These are phyloP conservation scores for Umimayanthus chanpuru DNA, from an alignment of 92 coral and sea anemone genomes.

Conservation along the genomic window DNA sequence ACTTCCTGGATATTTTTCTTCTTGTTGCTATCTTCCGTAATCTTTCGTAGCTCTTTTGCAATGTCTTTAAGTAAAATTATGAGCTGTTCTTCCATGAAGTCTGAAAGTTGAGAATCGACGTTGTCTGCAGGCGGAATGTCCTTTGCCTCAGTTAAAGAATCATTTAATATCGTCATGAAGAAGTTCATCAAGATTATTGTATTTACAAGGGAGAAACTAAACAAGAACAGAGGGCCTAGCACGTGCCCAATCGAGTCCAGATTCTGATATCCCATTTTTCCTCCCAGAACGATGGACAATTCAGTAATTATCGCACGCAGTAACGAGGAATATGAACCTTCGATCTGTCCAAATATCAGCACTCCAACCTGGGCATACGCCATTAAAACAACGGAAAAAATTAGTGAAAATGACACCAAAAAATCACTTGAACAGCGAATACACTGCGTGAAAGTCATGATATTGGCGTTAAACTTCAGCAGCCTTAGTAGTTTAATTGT, in stretches of 20 bases:
- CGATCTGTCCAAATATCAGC: slow-evolving; percentile 29
- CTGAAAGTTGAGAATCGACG: slow-evolving; percentile 37
- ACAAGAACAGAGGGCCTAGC: slow-evolving; percentile 17
- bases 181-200: slow-evolving; percentile 34
- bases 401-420: slow-evolving; percentile 10
- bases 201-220: slow-evolving; percentile 22
- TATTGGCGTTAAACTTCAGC: slow-evolving; percentile 23
- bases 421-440: not conserved
- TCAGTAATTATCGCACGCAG: slow-evolving; percentile 21
- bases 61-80: slow-evolving; percentile 9
- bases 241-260: slow-evolving; percentile 28
- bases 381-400: slow-evolving; percentile 23
- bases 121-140: not conserved
- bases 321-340: not conserved
- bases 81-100: slow-evolving; percentile 22
- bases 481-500: slow-evolving; percentile 23
- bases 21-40: not conserved
- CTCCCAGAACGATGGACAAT: slow-evolving; percentile 15
- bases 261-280: slow-evolving; percentile 34
- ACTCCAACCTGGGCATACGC: slow-evolving; percentile 42
- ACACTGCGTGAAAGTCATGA: slow-evolving; percentile 33
- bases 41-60: not conserved
- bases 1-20: not conserved
- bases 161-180: slow-evolving; percentile 35
- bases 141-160: slow-evolving; percentile 26